Evolutionary conservation across 2,888 invertebrate genomes (phyloP).

Genomic region (Drosophila formosana): DNA sequence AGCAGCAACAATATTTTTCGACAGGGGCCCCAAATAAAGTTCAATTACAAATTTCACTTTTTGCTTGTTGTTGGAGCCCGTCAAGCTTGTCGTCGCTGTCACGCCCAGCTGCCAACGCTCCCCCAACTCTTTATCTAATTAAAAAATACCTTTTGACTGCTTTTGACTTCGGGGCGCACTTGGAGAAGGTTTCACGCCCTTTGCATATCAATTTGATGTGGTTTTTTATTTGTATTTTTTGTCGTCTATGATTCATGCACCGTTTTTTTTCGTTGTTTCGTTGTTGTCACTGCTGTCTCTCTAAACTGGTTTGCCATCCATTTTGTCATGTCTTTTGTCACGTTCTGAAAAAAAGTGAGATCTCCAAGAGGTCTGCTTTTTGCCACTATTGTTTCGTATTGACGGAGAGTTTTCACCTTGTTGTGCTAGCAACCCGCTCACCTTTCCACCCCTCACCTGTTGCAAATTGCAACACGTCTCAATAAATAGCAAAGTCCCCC

Average conservation of each 20-base stretch:
- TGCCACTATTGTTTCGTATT: constrained; percentile 27
- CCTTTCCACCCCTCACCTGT: constrained; percentile 34
- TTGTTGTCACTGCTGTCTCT: constrained; percentile 47
- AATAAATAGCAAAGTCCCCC: constrained; percentile 18
- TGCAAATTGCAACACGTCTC: constrained; percentile 54
- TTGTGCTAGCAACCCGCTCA: constrained; percentile 10
- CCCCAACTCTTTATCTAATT: constrained; percentile 53
- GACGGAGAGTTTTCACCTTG: constrained; percentile 66
- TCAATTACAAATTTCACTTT: constrained; percentile 59
- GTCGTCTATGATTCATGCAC: constrained; percentile 61
- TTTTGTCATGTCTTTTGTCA: constrained; percentile 66
- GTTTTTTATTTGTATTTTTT: constrained; percentile 30
- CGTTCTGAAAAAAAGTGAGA: constrained; percentile 74
- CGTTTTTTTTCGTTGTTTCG: constrained; percentile 29
- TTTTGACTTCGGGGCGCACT: constrained; percentile 4
- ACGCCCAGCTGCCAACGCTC: constrained; percentile 54
- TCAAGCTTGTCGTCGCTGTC: constrained; percentile 19
- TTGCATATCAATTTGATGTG: constrained; percentile 68
- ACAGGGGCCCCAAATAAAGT: constrained; percentile 28
- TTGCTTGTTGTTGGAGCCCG: constrained; percentile 21
- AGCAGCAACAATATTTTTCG: constrained; percentile 18
- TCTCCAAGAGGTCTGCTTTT: constrained; percentile 50
- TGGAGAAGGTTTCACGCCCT: constrained; percentile 52
- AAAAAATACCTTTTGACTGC: constrained; percentile 51
- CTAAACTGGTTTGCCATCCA: constrained; percentile 69